These are phyloP conservation scores for Carapus acus DNA, from an alignment of 2,797 vertebrate genomes.

Conservation along the genomic window DNA sequence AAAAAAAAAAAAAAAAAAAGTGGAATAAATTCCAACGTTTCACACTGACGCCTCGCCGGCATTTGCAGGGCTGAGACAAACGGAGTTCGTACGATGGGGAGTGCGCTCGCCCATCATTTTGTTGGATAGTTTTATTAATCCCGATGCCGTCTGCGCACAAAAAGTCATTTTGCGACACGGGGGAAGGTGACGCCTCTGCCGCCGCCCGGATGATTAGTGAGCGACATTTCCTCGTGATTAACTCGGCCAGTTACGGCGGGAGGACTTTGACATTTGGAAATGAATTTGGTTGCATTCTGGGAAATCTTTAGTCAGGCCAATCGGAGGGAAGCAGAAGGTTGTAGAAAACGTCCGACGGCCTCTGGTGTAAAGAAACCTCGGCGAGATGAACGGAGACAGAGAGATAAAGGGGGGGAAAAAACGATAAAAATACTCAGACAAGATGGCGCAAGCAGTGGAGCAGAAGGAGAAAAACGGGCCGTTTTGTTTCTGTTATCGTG, in stretches of 20 bases:
- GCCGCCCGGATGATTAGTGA: background rate
- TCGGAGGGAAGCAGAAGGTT: conserved; percentile 14
- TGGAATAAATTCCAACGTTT: too few species aligned
- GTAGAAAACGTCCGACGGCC: conserved; percentile 44
- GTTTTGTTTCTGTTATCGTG: conserved; percentile 35
- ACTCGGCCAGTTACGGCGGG: background rate
- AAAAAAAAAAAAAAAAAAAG: too few species aligned
- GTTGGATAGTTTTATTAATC: background rate
- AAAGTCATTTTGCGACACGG: background rate
- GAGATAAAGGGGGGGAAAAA: conserved; percentile 46
- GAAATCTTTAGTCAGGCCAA: conserved; percentile 6
- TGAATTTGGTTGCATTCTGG: background rate
- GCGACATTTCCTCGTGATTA: background rate
- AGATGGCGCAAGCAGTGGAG: too few species aligned
- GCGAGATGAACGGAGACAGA: conserved; percentile 46
- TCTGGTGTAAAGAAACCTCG: conserved; percentile 33
- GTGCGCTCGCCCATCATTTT: too few species aligned
- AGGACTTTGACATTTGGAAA: conserved; percentile 2
- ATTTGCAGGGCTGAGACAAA: conserved; percentile 30
- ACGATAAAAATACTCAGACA: conserved; percentile 10
- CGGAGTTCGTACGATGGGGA: too few species aligned
- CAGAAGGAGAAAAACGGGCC: conserved; percentile 20
- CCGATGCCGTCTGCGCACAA: background rate
- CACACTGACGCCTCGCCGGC: conserved; percentile 40
- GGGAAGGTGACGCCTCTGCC: background rate